Percentiles rank a stretch among this genome's conserved stretches.
phyloP scores from a whole-genome alignment of 1,140 invertebrate genomes.

The Saxidomus purpurata region DNA sequence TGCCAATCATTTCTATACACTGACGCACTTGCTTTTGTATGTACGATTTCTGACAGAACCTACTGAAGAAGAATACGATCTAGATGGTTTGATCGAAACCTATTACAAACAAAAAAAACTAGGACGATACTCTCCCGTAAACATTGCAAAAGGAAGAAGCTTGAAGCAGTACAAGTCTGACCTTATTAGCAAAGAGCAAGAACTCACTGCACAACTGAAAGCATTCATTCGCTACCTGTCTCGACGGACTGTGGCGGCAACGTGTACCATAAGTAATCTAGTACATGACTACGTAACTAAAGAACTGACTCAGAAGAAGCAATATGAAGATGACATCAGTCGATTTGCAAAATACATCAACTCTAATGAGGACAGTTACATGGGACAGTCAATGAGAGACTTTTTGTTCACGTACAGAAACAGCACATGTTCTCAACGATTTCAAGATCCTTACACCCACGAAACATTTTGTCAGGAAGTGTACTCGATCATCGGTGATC shows the following conservation, averaged over 20 bases:
- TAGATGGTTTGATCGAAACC: not conserved
- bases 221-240: not conserved
- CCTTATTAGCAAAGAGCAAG: not conserved
- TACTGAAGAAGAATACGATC: not conserved
- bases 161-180: not conserved
- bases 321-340: not conserved
- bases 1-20: not conserved
- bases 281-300: not conserved
- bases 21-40: no score
- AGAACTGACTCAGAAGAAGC: not conserved
- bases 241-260: not conserved
- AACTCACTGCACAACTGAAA: not conserved
- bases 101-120: not conserved
- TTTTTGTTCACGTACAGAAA: not conserved
- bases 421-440: not conserved
- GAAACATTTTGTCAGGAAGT: not conserved
- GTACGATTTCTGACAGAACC: no score
- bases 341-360: not conserved
- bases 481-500: not conserved
- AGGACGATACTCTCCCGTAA: not conserved
- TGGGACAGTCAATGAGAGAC: no score
- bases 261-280: not conserved
- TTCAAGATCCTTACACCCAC: not conserved
- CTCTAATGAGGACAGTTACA: no score
- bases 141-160: not conserved